These are phyloP conservation scores for Bambusicola thoracicus DNA, from an alignment of 2,113 vertebrate genomes.

Conservation along the genomic window DNA sequence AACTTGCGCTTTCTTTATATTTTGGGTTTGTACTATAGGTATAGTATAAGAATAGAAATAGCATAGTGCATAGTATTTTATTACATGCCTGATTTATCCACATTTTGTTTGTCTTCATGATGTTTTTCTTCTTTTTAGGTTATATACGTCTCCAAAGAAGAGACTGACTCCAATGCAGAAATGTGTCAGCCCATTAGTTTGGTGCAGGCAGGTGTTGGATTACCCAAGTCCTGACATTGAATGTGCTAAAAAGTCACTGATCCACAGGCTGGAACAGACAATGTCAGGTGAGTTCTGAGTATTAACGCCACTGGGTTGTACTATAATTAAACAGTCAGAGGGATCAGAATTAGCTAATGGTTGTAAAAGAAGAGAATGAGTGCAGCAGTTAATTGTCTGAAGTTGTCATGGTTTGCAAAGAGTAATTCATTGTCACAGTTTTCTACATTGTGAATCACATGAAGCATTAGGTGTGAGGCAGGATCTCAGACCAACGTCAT, in stretches of 20 bases:
- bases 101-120: neutral
- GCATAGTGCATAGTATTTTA: neutral
- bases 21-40: neutral
- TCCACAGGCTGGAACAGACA: conserved; percentile 95
- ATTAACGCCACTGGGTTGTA: neutral
- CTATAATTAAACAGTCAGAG: neutral
- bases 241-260: conserved; percentile 95
- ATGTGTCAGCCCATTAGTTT: conserved; percentile 91
- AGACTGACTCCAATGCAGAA: conserved; percentile 89
- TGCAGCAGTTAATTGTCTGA: neutral
- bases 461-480: neutral
- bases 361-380: neutral
- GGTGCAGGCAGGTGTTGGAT: conserved; percentile 96
- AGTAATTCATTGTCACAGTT: neutral
- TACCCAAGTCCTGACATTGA: conserved; percentile 97
- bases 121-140: conserved; percentile 77
- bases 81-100: neutral
- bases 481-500: neutral
- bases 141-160: conserved; percentile 92
- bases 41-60: neutral
- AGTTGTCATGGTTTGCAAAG: neutral
- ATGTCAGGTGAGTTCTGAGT: conserved; percentile 89
- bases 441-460: neutral
- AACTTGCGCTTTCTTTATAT: neutral
- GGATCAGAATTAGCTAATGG: neutral